phyloP scores from a whole-genome alignment of 2,113 vertebrate species.

The Clupea harengus region DNA sequence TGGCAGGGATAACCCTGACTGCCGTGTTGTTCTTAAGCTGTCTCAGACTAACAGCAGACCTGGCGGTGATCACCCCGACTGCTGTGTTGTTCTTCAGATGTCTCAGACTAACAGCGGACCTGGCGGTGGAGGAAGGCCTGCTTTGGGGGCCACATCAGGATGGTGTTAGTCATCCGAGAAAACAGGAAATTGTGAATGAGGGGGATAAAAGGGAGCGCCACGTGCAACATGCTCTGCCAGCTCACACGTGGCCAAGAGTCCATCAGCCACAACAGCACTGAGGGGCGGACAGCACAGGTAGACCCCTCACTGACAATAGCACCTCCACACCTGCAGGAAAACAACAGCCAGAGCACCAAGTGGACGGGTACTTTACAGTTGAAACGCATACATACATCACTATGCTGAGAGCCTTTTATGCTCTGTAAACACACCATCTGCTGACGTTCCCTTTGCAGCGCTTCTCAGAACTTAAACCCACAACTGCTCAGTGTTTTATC shows the following conservation, averaged over 20 bases:
- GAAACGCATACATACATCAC: not conserved
- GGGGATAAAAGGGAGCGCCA: not conserved
- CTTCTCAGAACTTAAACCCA: not conserved
- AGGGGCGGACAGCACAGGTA: not conserved
- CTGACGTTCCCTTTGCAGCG: not conserved
- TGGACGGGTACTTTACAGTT: not conserved
- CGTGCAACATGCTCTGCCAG: not conserved
- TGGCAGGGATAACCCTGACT: no score
- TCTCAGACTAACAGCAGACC: not conserved
- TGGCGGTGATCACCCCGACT: no score
- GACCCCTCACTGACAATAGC: not conserved
- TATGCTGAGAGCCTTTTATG: no score
- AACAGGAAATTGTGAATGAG: not conserved
- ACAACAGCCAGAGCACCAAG: not conserved
- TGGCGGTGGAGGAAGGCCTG: not conserved
- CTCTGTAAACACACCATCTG: not conserved
- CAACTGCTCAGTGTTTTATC: not conserved
- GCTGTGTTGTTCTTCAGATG: no score
- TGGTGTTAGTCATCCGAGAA: not conserved
- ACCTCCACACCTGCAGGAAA: not conserved
- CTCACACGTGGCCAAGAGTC: not conserved
- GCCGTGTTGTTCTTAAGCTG: no score
- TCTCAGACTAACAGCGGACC: not conserved
- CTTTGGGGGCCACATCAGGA: not conserved
- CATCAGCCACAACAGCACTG: not conserved